These are phyloP conservation scores for Parasteatoda tepidariorum DNA, from an alignment of 1,140 invertebrate species.

Conservation along the genomic window DNA sequence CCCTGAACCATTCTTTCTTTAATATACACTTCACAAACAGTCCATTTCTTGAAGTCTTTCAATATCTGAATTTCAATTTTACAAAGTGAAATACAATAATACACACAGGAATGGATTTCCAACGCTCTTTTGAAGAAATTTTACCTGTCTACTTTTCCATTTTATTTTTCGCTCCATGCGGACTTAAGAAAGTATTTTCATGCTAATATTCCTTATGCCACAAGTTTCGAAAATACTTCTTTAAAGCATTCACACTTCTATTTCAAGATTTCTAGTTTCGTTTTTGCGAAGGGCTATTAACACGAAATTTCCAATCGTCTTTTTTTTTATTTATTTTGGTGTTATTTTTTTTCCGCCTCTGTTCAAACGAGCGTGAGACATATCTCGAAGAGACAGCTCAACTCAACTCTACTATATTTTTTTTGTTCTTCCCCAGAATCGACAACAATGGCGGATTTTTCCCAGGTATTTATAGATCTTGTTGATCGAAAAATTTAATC, in stretches of 20 bases:
- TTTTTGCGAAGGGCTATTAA: neutral
- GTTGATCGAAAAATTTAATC: neutral
- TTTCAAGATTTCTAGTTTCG: neutral
- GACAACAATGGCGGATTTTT: neutral
- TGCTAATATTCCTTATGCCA: neutral
- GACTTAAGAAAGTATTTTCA: neutral
- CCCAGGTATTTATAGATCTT: neutral
- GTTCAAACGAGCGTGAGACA: neutral
- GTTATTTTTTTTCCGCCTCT: too few species aligned
- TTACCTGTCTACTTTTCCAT: neutral
- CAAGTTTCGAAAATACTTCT: neutral
- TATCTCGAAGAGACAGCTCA: neutral
- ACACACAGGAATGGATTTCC: neutral
- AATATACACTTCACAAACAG: too few species aligned
- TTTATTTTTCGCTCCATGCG: neutral
- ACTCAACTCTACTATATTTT: neutral
- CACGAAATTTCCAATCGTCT: neutral
- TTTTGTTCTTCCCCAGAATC: neutral
- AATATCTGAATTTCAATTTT: constrained; percentile 45
- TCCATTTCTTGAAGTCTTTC: neutral
- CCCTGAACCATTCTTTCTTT: too few species aligned
- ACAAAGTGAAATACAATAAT: constrained; percentile 39
- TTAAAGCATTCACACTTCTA: neutral
- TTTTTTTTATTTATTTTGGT: neutral
- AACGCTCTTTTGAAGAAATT: neutral